phyloP scores from a whole-genome alignment of 2,113 vertebrate species.

The pig (Sus scrofa) region T2T-Sscrofa CM000812.6:70344001-70344500 shows the following conservation, averaged over 20 bases:
- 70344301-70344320: not conserved
- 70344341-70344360: conserved; percentile 74
- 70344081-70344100: not conserved
- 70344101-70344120: not conserved
- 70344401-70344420: conserved; percentile 62
- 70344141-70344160: not conserved
- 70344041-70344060: not conserved
- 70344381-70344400: conserved; percentile 65
- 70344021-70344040: not conserved
- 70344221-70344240: not conserved
- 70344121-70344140: not conserved
- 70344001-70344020: not conserved
- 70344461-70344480: conserved; percentile 73
- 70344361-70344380: conserved; percentile 67
- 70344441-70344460: conserved; percentile 35
- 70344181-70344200: not conserved
- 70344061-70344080: not conserved
- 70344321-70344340: conserved; percentile 67
- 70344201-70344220: not conserved
- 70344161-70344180: not conserved
- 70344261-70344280: not conserved
- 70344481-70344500: conserved; percentile 69
- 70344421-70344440: conserved; percentile 69
- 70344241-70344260: not conserved
- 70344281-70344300: not conserved